Base-by-base conservation (phyloP, 2,888 invertebrate species). In the Platycheirus rosarum region DNA sequence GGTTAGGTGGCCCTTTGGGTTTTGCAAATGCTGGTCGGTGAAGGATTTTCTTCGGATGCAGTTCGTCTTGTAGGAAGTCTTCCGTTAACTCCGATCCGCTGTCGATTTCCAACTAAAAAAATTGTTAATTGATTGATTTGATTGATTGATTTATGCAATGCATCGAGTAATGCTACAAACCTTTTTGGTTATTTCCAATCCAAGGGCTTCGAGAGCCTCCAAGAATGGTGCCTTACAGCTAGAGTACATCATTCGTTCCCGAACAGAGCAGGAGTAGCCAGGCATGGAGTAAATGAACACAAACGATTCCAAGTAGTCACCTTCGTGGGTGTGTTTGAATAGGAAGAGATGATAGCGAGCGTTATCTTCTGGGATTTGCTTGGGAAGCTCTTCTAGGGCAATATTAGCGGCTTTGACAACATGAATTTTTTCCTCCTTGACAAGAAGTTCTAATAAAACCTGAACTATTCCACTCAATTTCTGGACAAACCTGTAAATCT, bases 271-370 rank as follows among this genome's bases (percentile, higher is more conserved):
- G 82, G 93, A 95, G 90, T 98, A 98, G 3, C 98, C 98, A 2
- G 99, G 99, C 96, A 99, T 98, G 7, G 98, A 98, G 91, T 99
- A 99, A 88, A 99, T 96, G 91, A 99, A 99, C 79, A 99, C 95
- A 90, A 94, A 93, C 87, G 94, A 95, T 88, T 97, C 96, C 89
- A 95, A 92, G 86, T 95, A 95, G 89, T 97, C 97, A 23, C 97
- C 97, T 90, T 98, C 98, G 88, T 97, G 96, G 0, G 96, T 95
- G 89, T 99, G 98, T 87, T 95, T 95, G 90, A 97, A 98, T 86
- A 94, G 93, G 79, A 87, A 90, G 35, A 99, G 91, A 91, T 99
- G 98, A 91, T 98, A 99, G 86, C 98, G 93, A 23, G 90, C 91
- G 85, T 89, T 87, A 84, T 98, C 95, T 35, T 92, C 92, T 5